Evolutionary conservation across 2,888 invertebrate genomes (phyloP).

Genomic region (Nematopogon swammerdamellus): DNA sequence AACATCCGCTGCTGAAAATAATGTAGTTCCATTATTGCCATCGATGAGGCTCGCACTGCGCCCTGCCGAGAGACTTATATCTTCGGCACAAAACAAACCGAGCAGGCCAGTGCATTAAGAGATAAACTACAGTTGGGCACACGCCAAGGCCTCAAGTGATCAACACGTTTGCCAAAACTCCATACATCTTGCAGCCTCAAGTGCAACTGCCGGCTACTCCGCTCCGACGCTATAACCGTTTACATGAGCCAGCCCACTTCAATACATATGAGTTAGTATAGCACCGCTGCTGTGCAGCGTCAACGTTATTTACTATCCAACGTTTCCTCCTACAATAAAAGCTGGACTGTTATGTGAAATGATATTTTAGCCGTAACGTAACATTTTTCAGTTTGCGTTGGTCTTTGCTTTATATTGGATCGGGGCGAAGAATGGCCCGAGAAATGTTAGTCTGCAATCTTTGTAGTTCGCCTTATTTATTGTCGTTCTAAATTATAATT

Average conservation of each 20-base stretch:
- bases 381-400: background rate
- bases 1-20: no score
- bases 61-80: background rate
- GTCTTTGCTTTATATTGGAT: background rate
- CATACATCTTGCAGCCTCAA: background rate
- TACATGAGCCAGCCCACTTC: no score
- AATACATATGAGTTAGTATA: no score
- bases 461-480: no score
- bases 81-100: slow-evolving; percentile 14
- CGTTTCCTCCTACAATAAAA: background rate
- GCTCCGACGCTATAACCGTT: background rate
- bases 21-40: background rate
- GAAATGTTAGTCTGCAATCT: background rate
- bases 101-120: slow-evolving; percentile 48
- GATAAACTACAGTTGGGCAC: slow-evolving; percentile 43
- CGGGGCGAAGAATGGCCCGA: background rate
- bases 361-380: background rate
- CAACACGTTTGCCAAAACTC: slow-evolving; percentile 7
- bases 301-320: background rate
- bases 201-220: background rate
- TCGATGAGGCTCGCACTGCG: no score
- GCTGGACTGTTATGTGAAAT: background rate
- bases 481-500: no score
- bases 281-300: no score
- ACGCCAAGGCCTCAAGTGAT: slow-evolving; percentile 48